Evolutionary conservation across 2,797 vertebrate species (phyloP), one percentile per base, ranked within the genome.

Genomic region (Chrysocyon brachyurus): DNA sequence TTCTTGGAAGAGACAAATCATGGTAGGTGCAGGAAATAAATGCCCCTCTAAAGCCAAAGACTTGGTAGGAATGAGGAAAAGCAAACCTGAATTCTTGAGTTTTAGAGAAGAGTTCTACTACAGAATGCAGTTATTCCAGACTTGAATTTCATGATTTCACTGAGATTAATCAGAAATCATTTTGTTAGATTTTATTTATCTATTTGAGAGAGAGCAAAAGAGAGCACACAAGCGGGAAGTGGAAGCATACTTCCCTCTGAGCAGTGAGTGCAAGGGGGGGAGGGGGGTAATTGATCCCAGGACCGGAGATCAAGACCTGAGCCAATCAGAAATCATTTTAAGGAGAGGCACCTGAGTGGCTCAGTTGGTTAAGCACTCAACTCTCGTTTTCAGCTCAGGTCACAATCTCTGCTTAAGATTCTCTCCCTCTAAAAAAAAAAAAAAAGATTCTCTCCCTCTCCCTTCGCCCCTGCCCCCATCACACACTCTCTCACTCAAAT

Each of bases 121-220:
- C 94, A 66, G 54, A 95, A 83, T n/a, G 66, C 52, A 49, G 63
- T 77, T 88, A 77, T 68, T 12, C 70, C 31, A 86, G 86, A 26
- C 3, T 0, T 73, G 26, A n/a, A 85, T 90, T 85, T 95, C 81
- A 95, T 2, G 68, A 77, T 94, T 86, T 96, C 85, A 96, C 19
- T 90, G 66, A 94, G 66, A 97, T 24, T 87, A 93, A 93, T 63
- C 54, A 96, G 46, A 91, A 96, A 83, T 90, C 21, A 77, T 88
- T 91, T 90, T 63, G 9, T 68, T 68, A 19, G 16, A 68, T 33
- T 68, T 21, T 33, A 68, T 63, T 63, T 63, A 68, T 63, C 28
- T 63, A 63, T 68, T 33, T 68, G 66, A 33, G n/a, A 33, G 64
- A 17, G 64, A 68, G 61, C 40, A 46, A 46, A 46, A 63, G n/a